Conservation (phyloP, 2,113 vertebrate species). For the Sialia sialis region DNA sequence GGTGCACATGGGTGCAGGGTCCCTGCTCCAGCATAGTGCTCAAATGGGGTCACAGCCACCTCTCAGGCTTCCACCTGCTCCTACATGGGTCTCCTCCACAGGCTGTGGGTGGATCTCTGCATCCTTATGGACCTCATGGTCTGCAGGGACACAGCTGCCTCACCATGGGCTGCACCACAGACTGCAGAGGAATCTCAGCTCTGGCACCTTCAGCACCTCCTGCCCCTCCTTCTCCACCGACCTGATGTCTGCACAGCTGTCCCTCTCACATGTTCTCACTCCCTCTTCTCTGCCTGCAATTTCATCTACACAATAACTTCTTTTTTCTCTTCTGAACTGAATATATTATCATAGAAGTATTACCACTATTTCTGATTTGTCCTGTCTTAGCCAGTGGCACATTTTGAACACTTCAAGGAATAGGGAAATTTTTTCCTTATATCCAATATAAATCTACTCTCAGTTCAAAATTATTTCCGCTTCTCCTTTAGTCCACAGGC, state of each 20-base stretch:
- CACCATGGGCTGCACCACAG: background rate
- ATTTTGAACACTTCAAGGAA: background rate
- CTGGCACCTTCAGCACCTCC: too few relatives aligned
- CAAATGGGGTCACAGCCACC: background rate
- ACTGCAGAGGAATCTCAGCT: background rate
- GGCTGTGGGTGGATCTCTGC: background rate
- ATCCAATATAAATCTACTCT: background rate
- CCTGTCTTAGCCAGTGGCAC: accelerated
- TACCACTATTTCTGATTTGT: background rate
- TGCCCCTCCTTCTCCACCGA: background rate
- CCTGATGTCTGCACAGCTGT: background rate
- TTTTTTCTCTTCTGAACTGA: background rate
- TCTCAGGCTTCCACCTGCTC: background rate
- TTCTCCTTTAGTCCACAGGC: background rate
- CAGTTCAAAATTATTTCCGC: background rate
- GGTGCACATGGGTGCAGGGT: background rate
- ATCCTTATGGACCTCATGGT: background rate
- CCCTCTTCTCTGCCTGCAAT: background rate
- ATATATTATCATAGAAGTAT: background rate
- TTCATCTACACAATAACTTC: background rate
- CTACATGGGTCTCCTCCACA: background rate
- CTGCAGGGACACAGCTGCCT: background rate
- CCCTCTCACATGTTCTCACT: background rate
- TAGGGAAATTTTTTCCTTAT: background rate
- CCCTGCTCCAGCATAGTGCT: background rate